Base-by-base conservation (phyloP, 2,888 invertebrate species). In the Drosophila vallismaia region DNA sequence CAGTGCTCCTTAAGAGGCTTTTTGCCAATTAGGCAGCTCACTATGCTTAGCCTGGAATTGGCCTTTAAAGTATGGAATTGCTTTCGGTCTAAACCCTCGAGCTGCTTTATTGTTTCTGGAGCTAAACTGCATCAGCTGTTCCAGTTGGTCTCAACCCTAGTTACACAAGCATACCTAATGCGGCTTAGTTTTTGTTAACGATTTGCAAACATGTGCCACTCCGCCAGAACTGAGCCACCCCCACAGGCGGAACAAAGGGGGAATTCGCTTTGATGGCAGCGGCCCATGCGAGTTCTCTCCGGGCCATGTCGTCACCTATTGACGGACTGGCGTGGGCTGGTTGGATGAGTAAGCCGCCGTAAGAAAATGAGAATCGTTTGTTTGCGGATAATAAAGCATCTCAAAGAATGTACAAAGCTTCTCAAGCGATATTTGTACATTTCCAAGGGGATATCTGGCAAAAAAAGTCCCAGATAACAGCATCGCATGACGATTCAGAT, bases 151-250 rank as follows among this genome's bases (percentile, higher is more conserved):
- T 57, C 36, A 45, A 55, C 46, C 52, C 50, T 42, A 50, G 55
- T 48, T 56, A 67, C 64, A 70, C 50, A 60, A 74, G 75, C 82
- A 53, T 76, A 58, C 63, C 79, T 76, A 86, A 85, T 78, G 31
- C 75, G 85, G 80, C 80, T 85, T 82, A 82, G 82, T 80, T 80
- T 59, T 75, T 82, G 78, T 71, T 84, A 86, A 81, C 79, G 84
- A 81, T 83, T 85, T 68, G 81, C 77, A 71, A 83, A 76, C 81
- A 78, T 71, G 63, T 75, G 77, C 64, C 63, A 50, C 28, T 55
- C 51, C 38, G 19, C 28, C 14, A 14, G 3, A 12, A 28, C 10
- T 40, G 72, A 36, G 50, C 59, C 66, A 64, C 53, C 53, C 46
- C 67, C 51, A 56, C 57, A 28, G 62, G 38, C 57, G 56, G 67